Conservation (phyloP, 2,888 invertebrate species). For the Seladonia tumulorum region DNA sequence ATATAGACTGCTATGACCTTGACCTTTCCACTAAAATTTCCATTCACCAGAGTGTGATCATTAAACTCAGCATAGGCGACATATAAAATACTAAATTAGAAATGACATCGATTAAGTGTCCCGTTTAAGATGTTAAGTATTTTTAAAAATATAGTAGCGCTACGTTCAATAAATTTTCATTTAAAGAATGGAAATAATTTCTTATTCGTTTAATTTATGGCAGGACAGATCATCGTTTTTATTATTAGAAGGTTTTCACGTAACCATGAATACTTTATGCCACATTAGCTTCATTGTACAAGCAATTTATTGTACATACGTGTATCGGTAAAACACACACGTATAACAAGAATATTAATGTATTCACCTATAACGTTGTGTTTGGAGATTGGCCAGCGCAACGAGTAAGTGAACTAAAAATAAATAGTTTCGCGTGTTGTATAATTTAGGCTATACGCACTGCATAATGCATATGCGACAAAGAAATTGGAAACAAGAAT, state of each 20-base stretch:
- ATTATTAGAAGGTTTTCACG: background rate
- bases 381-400: constrained; percentile 46
- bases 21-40: constrained; percentile 31
- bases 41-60: constrained; percentile 2
- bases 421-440: constrained; percentile 51
- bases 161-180: background rate
- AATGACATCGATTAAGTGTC: too few species aligned
- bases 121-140: too few species aligned
- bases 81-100: background rate
- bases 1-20: constrained; percentile 28
- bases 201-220: background rate
- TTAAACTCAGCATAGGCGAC: background rate
- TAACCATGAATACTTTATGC: background rate
- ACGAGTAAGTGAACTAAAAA: constrained; percentile 50
- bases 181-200: background rate
- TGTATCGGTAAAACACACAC: constrained; percentile 16
- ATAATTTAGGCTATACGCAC: constrained; percentile 31
- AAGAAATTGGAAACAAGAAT: constrained; percentile 21
- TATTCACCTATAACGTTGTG: background rate
- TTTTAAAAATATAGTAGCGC: background rate
- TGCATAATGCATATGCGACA: constrained; percentile 31
- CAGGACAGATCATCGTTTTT: background rate
- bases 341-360: constrained; percentile 14
- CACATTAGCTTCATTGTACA: background rate
- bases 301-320: background rate